A percentile compares a stretch with the other conserved stretches of the same genome.
phyloP scores from a whole-genome alignment of 2,888 invertebrate species.

The Nephrotoma flavescens region DNA sequence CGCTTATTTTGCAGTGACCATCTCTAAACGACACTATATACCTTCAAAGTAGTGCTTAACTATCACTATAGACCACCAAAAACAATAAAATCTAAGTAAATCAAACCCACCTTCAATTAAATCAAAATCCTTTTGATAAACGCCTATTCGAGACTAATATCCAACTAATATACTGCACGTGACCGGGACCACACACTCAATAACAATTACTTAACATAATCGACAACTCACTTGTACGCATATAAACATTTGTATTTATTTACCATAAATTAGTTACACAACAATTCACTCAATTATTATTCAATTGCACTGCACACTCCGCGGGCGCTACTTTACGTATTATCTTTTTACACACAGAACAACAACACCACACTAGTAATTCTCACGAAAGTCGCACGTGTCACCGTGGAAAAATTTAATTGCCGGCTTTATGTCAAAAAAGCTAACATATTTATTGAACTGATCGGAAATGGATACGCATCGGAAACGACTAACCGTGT shows the following conservation, averaged over 20 bases:
- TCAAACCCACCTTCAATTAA: not conserved
- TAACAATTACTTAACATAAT: not conserved
- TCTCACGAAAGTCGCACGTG: not conserved
- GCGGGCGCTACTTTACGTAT: not conserved
- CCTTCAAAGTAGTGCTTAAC: too few relatives aligned
- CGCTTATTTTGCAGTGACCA: too few relatives aligned
- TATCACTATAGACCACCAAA: too few relatives aligned
- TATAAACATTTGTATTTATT: not conserved
- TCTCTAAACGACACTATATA: too few relatives aligned
- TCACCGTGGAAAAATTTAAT: not conserved
- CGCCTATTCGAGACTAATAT: not conserved
- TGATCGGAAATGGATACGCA: not conserved
- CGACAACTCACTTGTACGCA: not conserved
- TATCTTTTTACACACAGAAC: not conserved
- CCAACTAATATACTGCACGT: not conserved
- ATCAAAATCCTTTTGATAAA: not conserved
- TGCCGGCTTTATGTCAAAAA: not conserved
- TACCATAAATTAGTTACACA: not conserved
- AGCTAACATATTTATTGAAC: not conserved
- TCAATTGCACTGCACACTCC: not conserved
- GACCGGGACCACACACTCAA: not conserved
- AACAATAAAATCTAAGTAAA: not conserved
- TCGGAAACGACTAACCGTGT: not conserved
- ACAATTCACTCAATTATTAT: not conserved
- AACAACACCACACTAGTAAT: not conserved